Percentiles rank a stretch among this genome's conserved stretches.
Conservation (phyloP, 2,888 invertebrate species). For the Apodemia mormo region DNA sequence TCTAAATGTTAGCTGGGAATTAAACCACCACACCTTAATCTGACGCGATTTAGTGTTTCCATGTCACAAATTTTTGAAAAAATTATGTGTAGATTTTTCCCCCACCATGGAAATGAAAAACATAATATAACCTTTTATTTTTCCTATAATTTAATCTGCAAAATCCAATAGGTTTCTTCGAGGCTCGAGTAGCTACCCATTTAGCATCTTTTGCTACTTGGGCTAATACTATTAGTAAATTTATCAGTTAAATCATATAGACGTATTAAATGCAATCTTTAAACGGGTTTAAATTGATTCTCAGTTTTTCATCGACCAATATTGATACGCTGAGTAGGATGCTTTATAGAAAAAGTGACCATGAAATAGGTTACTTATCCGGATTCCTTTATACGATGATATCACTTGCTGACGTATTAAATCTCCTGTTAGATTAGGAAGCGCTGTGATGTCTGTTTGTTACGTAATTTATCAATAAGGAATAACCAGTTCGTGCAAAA, state of each 20-base stretch:
- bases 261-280: neutral
- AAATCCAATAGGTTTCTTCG: no score
- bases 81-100: no score
- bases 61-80: no score
- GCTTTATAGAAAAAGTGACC: conserved; percentile 71
- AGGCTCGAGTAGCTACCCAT: no score
- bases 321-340: conserved; percentile 45
- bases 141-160: no score
- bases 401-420: conserved; percentile 65
- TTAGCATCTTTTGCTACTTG: no score
- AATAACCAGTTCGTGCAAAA: conserved; percentile 12
- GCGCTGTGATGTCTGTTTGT: conserved; percentile 13
- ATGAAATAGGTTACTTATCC: conserved; percentile 68
- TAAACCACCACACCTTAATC: no score
- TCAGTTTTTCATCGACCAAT: conserved; percentile 18
- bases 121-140: no score
- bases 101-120: no score
- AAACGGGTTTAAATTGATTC: conserved; percentile 12
- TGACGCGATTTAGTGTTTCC: no score
- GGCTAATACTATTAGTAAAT: no score
- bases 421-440: conserved; percentile 54
- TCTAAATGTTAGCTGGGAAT: no score
- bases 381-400: conserved; percentile 71
- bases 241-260: neutral
- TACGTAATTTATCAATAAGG: conserved; percentile 31